Percentiles rank a stretch among this genome's conserved stretches.
These are phyloP conservation scores for Plusia festucae DNA, from an alignment of 2,888 invertebrate genomes.

Conservation along the genomic window DNA sequence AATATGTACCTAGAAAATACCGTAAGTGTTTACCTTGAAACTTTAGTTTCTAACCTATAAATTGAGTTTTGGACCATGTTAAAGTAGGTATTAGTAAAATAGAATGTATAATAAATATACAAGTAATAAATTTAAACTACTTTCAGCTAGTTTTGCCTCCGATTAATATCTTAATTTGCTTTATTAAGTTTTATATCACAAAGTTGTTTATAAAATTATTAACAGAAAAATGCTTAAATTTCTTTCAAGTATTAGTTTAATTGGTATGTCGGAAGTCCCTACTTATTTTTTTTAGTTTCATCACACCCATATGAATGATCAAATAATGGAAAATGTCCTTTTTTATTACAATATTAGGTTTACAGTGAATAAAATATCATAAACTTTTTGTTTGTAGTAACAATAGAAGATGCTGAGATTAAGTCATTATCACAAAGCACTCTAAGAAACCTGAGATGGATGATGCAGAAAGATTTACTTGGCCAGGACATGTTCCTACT, in stretches of 20 bases:
- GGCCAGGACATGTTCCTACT: conserved; percentile 98
- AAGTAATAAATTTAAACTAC: not conserved
- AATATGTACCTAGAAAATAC: conserved; percentile 96
- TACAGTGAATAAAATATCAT: too few relatives aligned
- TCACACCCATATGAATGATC: too few relatives aligned
- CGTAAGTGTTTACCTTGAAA: conserved; percentile 88
- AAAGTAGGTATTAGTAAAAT: not conserved
- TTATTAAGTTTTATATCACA: too few relatives aligned
- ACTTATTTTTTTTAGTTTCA: too few relatives aligned
- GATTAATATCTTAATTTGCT: not conserved
- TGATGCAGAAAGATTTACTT: conserved; percentile 97
- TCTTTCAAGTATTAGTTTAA: too few relatives aligned
- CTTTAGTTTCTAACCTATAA: conserved; percentile 60
- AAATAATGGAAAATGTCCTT: too few relatives aligned
- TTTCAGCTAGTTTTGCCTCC: not conserved
- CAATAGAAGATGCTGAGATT: conserved; percentile 85
- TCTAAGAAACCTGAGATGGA: conserved; percentile 96
- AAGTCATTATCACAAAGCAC: conserved; percentile 92
- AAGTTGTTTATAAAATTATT: too few relatives aligned
- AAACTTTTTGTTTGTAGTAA: conserved; percentile 71
- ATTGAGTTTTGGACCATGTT: conserved; percentile 25
- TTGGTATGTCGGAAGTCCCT: too few relatives aligned
- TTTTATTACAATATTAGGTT: too few relatives aligned
- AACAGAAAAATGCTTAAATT: too few relatives aligned
- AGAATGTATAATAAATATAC: not conserved